phyloP scores from a whole-genome alignment of 2,113 vertebrate genomes.

The Pteruthius melanotis region DNA sequence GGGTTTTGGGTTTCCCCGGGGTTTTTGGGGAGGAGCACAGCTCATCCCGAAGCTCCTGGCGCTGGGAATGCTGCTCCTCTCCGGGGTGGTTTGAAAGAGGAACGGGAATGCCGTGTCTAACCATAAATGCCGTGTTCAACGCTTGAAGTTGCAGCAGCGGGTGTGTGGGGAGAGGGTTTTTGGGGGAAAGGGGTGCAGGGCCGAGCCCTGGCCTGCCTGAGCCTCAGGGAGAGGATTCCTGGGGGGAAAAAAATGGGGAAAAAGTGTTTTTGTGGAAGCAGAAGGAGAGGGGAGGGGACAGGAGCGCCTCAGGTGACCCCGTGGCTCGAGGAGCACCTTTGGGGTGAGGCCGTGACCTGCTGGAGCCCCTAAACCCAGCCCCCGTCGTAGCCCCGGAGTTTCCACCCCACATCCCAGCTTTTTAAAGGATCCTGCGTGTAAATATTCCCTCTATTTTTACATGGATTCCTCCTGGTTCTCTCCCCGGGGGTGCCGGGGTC shows the following conservation, averaged over 20 bases:
- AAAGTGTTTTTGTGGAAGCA: neutral
- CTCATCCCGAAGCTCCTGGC: neutral
- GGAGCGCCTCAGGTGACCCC: neutral
- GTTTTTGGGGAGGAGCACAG: neutral
- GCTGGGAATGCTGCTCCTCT: neutral
- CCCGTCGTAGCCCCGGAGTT: neutral
- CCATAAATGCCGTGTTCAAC: neutral
- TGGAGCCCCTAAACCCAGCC: neutral
- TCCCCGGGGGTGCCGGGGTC: neutral
- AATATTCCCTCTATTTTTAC: neutral
- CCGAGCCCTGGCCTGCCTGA: neutral
- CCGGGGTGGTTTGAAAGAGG: neutral
- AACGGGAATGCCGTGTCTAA: neutral
- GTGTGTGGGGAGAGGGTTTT: neutral
- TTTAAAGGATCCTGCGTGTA: neutral
- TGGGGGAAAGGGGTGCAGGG: neutral
- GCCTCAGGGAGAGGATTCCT: neutral
- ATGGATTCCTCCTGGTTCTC: neutral
- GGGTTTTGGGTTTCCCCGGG: neutral
- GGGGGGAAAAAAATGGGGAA: rapidly evolving
- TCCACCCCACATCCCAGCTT: neutral
- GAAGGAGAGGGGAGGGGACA: neutral
- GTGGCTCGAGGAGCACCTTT: neutral
- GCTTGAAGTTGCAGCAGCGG: neutral
- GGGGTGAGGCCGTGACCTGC: neutral